Base-by-base conservation (phyloP, 1,140 invertebrate species). In the Zeugodacus cucurbitae region DNA sequence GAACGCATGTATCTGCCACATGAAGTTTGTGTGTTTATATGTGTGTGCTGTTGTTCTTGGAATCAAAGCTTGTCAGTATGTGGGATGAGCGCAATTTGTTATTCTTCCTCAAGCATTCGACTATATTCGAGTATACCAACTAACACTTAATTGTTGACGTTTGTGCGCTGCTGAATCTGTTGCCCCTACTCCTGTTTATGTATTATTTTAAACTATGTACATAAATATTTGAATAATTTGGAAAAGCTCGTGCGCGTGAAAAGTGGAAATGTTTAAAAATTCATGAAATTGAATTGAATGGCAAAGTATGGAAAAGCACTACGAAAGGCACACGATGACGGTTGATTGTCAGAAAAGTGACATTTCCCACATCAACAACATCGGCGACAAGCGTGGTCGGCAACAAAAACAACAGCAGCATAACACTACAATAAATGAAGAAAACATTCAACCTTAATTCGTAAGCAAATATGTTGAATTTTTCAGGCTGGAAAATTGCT, bases 361-460 rank as follows among this genome's bases (percentile, higher is more conserved):
- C 88, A 89, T 89, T 85, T 89, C 88, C 88, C 88, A 89, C 88
- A 89, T 89, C 88, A 89, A 59, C 48, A 86, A 29, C 44, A 54
- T n/a, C 44, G 14, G n/a, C 67, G 67, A 11, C 29, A 54, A 86
- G 10, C n/a, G 41, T 20, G 44, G 44, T 17, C 3, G 20, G n/a
- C 34, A 74, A 8, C 32, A 70, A 70, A 34, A 70, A 37, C 34
- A 74, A 37, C 6, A 41, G 34, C 67, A n/a, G 0, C 4, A 74
- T 11, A 64, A 22, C 32, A 26, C n/a, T 8, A 54, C 14, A 67
- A 22, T 20, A 87, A 87, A n/a, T 54, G 67, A 37, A 62, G 57
- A 82, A 54, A 54, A 37, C 37, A 89, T 88, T 88, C 87, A 86
- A 86, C 78, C 67, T 89, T 88, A 87, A 89, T 89, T 87, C 82